These are phyloP conservation scores for Heliconius congener DNA, from an alignment of 1,140 invertebrate species.

Conservation along the genomic window DNA sequence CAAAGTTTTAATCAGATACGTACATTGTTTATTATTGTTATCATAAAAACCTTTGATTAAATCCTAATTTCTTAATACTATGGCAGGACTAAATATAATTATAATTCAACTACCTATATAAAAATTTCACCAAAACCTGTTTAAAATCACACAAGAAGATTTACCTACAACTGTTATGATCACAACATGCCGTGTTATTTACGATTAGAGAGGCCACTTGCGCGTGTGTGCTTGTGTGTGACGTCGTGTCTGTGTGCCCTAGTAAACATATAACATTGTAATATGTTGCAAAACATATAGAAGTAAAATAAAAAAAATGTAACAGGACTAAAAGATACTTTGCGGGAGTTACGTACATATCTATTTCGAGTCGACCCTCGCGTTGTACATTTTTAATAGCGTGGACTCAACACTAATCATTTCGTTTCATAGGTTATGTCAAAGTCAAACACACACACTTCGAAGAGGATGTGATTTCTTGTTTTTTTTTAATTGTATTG, in stretches of 20 bases:
- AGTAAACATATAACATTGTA: conserved; percentile 55
- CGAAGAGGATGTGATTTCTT: conserved; percentile 29
- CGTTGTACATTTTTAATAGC: conserved; percentile 53
- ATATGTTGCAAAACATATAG: conserved; percentile 45
- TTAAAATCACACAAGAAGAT: conserved; percentile 50
- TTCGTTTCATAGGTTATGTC: conserved; percentile 47
- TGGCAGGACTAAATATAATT: no score
- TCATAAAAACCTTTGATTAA: no score
- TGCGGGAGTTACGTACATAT: conserved; percentile 51
- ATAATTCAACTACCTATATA: background rate
- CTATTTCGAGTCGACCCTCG: conserved; percentile 65
- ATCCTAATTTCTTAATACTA: no score
- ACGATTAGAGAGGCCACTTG: conserved; percentile 58
- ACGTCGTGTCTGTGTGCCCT: conserved; percentile 69
- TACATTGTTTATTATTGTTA: no score
- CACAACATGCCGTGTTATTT: conserved; percentile 71
- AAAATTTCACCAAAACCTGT: conserved; percentile 38
- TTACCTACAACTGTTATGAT: conserved; percentile 55
- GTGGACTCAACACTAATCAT: conserved; percentile 29
- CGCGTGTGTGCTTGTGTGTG: conserved; percentile 50
- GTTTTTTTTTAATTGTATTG: conserved; percentile 35
- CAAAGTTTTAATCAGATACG: no score
- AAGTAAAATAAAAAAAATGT: conserved; percentile 26
- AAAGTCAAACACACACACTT: conserved; percentile 13
- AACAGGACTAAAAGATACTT: conserved; percentile 36